Base-by-base conservation (phyloP, 1,140 invertebrate species). In the Drosophila burlai region DNA sequence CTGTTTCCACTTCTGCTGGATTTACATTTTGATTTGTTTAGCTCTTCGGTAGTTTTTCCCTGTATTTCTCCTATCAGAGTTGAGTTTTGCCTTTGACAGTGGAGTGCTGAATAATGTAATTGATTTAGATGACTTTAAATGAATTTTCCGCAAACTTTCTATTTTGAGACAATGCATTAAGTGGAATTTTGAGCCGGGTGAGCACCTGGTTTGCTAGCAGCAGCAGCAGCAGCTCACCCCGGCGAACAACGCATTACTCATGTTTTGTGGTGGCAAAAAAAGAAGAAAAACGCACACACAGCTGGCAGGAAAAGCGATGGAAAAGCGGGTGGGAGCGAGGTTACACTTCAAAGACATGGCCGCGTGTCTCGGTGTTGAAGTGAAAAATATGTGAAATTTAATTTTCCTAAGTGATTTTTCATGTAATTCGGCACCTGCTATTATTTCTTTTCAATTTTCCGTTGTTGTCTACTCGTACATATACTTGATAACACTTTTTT, bases 311-410 rank as follows among this genome's bases (percentile, higher is more conserved):
- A 52, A 62, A 71, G 36, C 54, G 36, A 16, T 57, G 54, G 54
- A 59, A 46, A 66, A 73, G 36, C 26, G 46, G 50, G 18, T 10
- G 65, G 43, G 34, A 43, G 64, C 47, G 2, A 61, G 40, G 36
- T 69, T 89, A 84, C 84, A 84, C 78, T 85, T 85, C 69, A 81
- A 90, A 83, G 78, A 83, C 80, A 90, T 81, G 78, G 71, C 76
- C 76, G 62, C 76, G 49, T 59, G 55, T 65, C 43, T 58, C 61
- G 60, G 80, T 50, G 80, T 84, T 89, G 84, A 90, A 90, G 81
- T 87, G 79, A 89, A 89, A 90, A 90, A 90, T 90, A 90, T 90
- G 86, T 90, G 85, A 90, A 90, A 90, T 90, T 90, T 90, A 90
- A 90, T 90, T 90, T 90, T 85, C 81, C 82, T 90, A 91, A 90